A percentile compares a stretch with the other conserved stretches of the same genome.
Conservation (phyloP, 1,140 invertebrate species). For the Pogonus chalceus region DNA sequence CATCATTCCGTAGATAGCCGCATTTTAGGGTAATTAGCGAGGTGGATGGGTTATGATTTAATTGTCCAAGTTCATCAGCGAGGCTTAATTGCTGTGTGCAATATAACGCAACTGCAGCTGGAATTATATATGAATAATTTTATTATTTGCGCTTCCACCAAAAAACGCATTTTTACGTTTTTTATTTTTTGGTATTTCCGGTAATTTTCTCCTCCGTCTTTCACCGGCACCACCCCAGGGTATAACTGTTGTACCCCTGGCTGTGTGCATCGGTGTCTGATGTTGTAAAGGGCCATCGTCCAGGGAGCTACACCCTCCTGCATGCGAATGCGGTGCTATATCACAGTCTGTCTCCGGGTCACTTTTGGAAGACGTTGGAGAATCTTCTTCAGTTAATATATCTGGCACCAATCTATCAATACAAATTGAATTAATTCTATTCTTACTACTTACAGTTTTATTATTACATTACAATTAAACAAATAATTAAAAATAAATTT, state of each 20-base stretch:
- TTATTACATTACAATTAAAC: too few relatives aligned
- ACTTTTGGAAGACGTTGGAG: conserved; percentile 63
- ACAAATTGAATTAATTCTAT: too few relatives aligned
- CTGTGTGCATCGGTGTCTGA: neutral
- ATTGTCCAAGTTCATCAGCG: conserved; percentile 55
- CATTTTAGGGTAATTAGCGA: conserved; percentile 68
- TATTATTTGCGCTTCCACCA: neutral
- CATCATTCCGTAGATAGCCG: conserved; percentile 62
- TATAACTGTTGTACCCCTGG: conserved; percentile 14
- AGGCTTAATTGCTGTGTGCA: conserved; percentile 41
- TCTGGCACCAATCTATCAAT: conserved; percentile 60
- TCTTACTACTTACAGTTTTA: too few relatives aligned
- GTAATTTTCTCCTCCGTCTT: conserved; percentile 64
- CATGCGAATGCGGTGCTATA: conserved; percentile 20
- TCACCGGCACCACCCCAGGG: conserved; percentile 40
- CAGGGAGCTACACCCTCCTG: conserved; percentile 15
- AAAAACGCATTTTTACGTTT: conserved; percentile 52
- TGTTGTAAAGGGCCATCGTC: conserved; percentile 33
- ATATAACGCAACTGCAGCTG: conserved; percentile 40
- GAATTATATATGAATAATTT: conserved; percentile 19
- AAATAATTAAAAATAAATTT: too few relatives aligned
- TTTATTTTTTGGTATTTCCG: conserved; percentile 78
- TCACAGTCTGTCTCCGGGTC: conserved; percentile 40
- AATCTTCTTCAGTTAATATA: conserved; percentile 64
- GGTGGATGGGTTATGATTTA: conserved; percentile 33